Conservation (phyloP, 2,888 invertebrate genomes). For the Trissoscelio sp. region DNA sequence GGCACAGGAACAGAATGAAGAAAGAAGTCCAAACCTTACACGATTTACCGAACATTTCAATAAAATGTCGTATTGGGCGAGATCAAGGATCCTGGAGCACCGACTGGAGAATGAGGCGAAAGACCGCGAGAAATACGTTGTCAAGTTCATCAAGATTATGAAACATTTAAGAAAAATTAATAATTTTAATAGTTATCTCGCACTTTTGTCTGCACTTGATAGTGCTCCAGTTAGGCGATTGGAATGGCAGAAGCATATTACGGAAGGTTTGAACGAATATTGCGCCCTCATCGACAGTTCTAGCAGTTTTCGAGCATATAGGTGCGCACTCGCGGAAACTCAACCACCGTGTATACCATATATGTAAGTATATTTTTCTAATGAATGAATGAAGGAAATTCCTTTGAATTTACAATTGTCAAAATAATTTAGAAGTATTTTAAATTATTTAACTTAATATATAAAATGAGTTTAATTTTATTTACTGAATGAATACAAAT, state of each 20-base stretch:
- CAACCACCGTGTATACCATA: slow-evolving; percentile 99
- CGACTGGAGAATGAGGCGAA: slow-evolving; percentile 90
- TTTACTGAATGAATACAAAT: too few species aligned
- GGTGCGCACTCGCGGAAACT: slow-evolving; percentile 96
- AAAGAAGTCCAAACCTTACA: slow-evolving; percentile 97
- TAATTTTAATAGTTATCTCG: slow-evolving; percentile 99
- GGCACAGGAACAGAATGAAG: slow-evolving; percentile 99
- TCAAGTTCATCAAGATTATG: slow-evolving; percentile 99
- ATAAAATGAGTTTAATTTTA: too few species aligned
- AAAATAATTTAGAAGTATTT: too few species aligned
- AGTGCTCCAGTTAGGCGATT: slow-evolving; percentile 96
- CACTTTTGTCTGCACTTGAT: slow-evolving; percentile 97
- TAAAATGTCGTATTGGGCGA: slow-evolving; percentile 99
- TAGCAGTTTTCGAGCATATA: slow-evolving; percentile 98
- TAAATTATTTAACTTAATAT: too few species aligned
- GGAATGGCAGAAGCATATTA: slow-evolving; percentile 96
- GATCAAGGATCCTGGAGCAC: slow-evolving; percentile 96
- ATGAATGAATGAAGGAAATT: too few species aligned
- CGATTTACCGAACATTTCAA: slow-evolving; percentile 99
- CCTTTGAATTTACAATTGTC: too few species aligned
- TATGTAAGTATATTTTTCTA: slow-evolving; percentile 88
- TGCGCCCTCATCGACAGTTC: slow-evolving; percentile 98
- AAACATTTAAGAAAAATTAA: slow-evolving; percentile 98
- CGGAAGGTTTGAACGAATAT: slow-evolving; percentile 96
- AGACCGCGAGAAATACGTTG: slow-evolving; percentile 96